These are phyloP conservation scores for Gastracanthus pulcherrimus DNA, from an alignment of 2,888 invertebrate genomes.

Conservation along the genomic window DNA sequence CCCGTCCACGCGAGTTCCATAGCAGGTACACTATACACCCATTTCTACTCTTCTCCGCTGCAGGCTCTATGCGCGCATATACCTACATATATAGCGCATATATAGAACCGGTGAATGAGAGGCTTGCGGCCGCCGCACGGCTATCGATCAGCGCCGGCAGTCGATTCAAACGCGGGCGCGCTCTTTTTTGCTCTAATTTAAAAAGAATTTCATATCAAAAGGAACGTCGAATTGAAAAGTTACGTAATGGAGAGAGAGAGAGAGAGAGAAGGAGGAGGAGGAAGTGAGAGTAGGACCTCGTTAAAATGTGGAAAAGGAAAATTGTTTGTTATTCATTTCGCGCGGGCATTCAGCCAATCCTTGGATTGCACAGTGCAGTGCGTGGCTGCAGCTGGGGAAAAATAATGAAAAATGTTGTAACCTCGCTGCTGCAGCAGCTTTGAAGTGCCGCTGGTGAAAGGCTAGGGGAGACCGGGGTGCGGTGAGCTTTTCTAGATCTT, in stretches of 20 bases:
- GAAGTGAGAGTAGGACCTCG: no score
- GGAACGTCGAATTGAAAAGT: slow-evolving; percentile 20
- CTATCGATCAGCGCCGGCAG: slow-evolving; percentile 18
- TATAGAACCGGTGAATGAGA: background rate
- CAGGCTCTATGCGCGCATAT: no score
- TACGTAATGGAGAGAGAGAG: slow-evolving; percentile 2
- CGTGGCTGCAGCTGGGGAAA: background rate
- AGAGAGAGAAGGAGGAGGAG: background rate
- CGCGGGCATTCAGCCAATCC: background rate
- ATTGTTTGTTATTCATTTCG: slow-evolving; percentile 39
- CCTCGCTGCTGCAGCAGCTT: background rate
- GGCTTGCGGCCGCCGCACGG: background rate
- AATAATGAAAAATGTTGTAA: background rate
- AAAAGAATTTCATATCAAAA: slow-evolving; percentile 47
- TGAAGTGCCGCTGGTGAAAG: no score
- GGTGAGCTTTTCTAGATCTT: no score
- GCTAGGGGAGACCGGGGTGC: no score
- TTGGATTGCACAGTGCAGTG: background rate
- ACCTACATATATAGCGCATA: background rate
- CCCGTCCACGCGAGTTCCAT: background rate
- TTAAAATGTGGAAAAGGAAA: slow-evolving; percentile 23
- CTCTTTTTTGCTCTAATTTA: background rate
- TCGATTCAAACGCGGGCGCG: slow-evolving; percentile 8
- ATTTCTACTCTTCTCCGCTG: background rate
- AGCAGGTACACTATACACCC: no score